These are phyloP conservation scores for Macrosoma leucophasiata DNA, from an alignment of 2,888 invertebrate genomes.

Conservation along the genomic window DNA sequence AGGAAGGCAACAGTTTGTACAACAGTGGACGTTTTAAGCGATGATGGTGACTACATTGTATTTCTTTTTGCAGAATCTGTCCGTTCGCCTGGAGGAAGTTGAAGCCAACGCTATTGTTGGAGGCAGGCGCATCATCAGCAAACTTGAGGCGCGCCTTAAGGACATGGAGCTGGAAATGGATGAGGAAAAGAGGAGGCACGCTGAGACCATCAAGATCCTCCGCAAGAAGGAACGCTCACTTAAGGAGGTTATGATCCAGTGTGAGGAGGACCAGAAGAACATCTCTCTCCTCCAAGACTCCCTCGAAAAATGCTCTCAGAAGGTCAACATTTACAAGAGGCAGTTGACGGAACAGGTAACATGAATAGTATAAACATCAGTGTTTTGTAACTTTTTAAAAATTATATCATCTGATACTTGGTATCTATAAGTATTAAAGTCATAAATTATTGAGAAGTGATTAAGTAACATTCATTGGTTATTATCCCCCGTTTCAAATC, in stretches of 20 bases:
- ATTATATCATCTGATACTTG: no score
- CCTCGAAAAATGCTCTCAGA: constrained; percentile 90
- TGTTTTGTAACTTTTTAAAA: neutral
- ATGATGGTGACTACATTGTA: no score
- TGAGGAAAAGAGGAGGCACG: constrained; percentile 97
- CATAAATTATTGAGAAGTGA: no score
- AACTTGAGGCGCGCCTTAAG: constrained; percentile 95
- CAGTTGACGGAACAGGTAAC: constrained; percentile 93
- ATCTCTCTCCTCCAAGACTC: constrained; percentile 93
- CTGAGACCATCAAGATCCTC: constrained; percentile 97
- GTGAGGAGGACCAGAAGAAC: constrained; percentile 98
- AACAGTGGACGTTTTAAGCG: no score
- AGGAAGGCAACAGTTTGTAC: no score
- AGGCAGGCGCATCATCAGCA: constrained; percentile 97
- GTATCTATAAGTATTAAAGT: no score
- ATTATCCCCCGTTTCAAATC: no score
- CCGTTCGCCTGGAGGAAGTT: constrained; percentile 95
- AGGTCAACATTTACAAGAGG: constrained; percentile 95
- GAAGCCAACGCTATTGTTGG: constrained; percentile 98
- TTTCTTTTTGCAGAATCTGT: constrained; percentile 86
- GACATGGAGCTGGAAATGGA: constrained; percentile 96
- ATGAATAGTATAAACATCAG: neutral
- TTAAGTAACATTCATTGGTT: no score
- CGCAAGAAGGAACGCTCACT: constrained; percentile 98
- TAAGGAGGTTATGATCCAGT: constrained; percentile 96